phyloP scores from a whole-genome alignment of 1,140 invertebrate genomes.

The Euura saliciscinereae region DNA sequence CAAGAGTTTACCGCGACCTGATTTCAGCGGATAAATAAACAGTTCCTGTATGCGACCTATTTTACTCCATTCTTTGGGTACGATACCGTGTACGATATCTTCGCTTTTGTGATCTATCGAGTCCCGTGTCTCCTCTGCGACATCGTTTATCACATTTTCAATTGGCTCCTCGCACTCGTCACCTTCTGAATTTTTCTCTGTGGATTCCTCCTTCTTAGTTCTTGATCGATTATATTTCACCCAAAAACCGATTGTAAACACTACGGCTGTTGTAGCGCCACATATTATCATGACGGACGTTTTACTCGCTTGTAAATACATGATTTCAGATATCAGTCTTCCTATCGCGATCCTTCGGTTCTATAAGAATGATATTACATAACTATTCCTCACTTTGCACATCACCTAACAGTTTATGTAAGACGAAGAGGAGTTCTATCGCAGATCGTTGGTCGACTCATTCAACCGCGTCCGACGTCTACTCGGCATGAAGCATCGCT shows the following conservation, averaged over 20 bases:
- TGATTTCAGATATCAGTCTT: too few species aligned
- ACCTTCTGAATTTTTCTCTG: background rate
- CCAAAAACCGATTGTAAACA: background rate
- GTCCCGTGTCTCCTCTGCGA: too few species aligned
- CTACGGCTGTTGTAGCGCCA: background rate
- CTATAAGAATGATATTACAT: too few species aligned
- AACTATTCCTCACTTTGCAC: too few species aligned
- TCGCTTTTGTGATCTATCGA: background rate
- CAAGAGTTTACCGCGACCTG: conserved; percentile 41
- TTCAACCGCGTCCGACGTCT: too few species aligned
- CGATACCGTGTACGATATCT: background rate
- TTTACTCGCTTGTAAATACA: background rate
- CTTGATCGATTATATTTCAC: background rate
- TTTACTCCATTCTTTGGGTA: conserved; percentile 38
- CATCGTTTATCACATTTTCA: too few species aligned
- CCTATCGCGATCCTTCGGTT: too few species aligned
- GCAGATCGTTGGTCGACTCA: too few species aligned
- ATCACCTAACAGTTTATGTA: too few species aligned
- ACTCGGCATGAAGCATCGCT: too few species aligned
- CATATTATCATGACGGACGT: background rate
- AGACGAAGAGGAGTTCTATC: too few species aligned
- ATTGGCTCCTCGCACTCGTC: too few species aligned
- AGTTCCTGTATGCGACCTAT: conserved; percentile 46
- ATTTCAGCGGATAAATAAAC: conserved; percentile 51
- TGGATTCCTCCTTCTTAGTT: background rate